Percentiles rank a stretch among this genome's conserved stretches.
These are phyloP conservation scores for Fregata magnificens DNA, from an alignment of 2,113 vertebrate genomes.

Conservation along the genomic window DNA sequence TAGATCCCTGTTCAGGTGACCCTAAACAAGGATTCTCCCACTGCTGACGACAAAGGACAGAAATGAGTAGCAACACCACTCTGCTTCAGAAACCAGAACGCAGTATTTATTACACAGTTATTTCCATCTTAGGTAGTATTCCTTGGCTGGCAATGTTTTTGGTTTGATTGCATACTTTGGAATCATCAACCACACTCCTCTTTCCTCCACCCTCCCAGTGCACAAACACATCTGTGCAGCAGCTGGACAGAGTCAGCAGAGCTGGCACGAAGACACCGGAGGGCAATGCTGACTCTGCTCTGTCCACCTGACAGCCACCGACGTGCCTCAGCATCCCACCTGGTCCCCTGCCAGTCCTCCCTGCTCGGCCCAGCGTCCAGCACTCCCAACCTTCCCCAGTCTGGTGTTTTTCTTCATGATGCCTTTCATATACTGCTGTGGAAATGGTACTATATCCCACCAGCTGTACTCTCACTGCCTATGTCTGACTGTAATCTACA, in stretches of 20 bases:
- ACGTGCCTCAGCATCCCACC: fast-evolving
- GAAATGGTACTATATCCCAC: not conserved
- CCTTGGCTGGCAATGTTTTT: not conserved
- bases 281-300: not conserved
- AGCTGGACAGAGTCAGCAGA: not conserved
- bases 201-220: not conserved
- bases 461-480: not conserved
- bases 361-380: fast-evolving
- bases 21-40: not conserved
- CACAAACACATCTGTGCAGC: not conserved
- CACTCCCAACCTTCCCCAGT: not conserved
- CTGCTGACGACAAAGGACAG: not conserved
- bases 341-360: not conserved
- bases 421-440: not conserved
- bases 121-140: not conserved
- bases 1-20: not conserved
- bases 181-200: not conserved
- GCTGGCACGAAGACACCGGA: fast-evolving
- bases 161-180: not conserved
- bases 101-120: not conserved
- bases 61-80: fast-evolving
- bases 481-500: not conserved
- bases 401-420: not conserved
- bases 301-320: not conserved
- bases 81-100: not conserved